These are phyloP conservation scores for Ladona fulva DNA, from an alignment of 1,140 invertebrate species.

Conservation along the genomic window DNA sequence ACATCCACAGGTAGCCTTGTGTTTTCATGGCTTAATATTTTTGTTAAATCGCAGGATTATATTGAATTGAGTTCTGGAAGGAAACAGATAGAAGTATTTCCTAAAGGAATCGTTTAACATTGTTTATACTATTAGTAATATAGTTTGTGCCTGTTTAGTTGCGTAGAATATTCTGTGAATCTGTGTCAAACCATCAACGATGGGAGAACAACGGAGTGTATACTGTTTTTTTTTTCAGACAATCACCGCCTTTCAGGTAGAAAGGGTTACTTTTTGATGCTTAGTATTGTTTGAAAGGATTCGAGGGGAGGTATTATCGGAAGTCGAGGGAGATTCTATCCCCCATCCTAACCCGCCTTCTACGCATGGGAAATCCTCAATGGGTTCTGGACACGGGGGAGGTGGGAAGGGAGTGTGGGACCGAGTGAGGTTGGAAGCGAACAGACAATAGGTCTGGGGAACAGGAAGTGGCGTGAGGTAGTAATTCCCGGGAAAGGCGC, in stretches of 20 bases:
- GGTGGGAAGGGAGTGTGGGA: background rate
- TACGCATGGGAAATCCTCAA: slow-evolving; percentile 4
- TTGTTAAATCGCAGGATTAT: too few relatives aligned
- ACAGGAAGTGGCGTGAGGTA: slow-evolving; percentile 2
- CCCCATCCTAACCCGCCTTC: background rate
- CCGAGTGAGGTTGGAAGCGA: background rate
- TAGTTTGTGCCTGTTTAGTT: too few relatives aligned
- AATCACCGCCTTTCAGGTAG: background rate
- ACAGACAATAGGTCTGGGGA: background rate
- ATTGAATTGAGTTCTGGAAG: too few relatives aligned
- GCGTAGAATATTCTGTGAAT: too few relatives aligned
- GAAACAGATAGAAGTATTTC: too few relatives aligned
- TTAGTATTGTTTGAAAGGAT: background rate
- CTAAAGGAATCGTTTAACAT: too few relatives aligned
- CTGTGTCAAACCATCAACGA: too few relatives aligned
- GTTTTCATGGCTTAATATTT: too few relatives aligned
- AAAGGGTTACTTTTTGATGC: background rate
- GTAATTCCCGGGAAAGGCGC: background rate
- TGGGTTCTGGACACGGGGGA: background rate
- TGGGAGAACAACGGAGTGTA: too few relatives aligned
- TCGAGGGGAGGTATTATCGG: background rate
- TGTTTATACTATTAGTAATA: too few relatives aligned
- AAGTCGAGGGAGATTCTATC: background rate
- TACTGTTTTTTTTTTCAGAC: too few relatives aligned
- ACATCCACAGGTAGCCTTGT: too few relatives aligned